Evolutionary conservation across 2,888 invertebrate genomes (phyloP), one percentile per base, ranked within the genome.

Genomic region (Polyommatus iphigenia): DNA sequence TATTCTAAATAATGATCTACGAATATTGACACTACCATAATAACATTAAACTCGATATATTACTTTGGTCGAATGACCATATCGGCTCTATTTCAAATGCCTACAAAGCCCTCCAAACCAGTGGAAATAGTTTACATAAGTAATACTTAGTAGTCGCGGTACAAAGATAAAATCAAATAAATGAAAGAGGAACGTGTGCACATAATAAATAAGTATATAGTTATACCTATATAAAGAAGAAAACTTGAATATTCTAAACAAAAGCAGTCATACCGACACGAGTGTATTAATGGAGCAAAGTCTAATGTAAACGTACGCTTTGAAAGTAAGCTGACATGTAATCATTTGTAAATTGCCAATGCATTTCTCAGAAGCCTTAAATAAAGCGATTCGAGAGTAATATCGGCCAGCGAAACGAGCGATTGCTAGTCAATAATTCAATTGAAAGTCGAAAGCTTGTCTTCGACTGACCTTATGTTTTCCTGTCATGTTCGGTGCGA

Each of bases 351-450:
- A 76, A 50, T 15, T 76, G 32, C 41, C 32, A 32, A 76, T 15
- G 29, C 15, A 76, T 57, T 57, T 76, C 24, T 15, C 29, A 57
- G 36, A 36, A 54, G 57, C 32, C 13, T 36, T 59, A 76, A 59
- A 76, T 76, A 59, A 62, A 76, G 76, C 41, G 62, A 76, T 76
- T 62, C 24, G 36, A 76, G 20, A 76, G 36, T 76, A 62, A 76
- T 76, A 36, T 46, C 77, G 41, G 57, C 57, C 77, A 78, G 72
- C 59, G 59, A 59, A 41, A 41, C 59, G 72, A 73, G 54, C 59
- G 73, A 79, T 78, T 77, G 72, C 76, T 80, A 79, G 79, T 77
- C 79, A 79, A 79, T 80, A 78, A 79, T 78, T 78, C 72, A 78
- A 78, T 78, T 76, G 75, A 76, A 77, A 79, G 78, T 79, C 78